A percentile compares a stretch with the other conserved stretches of the same genome.
phyloP scores from a whole-genome alignment of 2,888 invertebrate genomes.

The Muschampia staudingeri region DNA sequence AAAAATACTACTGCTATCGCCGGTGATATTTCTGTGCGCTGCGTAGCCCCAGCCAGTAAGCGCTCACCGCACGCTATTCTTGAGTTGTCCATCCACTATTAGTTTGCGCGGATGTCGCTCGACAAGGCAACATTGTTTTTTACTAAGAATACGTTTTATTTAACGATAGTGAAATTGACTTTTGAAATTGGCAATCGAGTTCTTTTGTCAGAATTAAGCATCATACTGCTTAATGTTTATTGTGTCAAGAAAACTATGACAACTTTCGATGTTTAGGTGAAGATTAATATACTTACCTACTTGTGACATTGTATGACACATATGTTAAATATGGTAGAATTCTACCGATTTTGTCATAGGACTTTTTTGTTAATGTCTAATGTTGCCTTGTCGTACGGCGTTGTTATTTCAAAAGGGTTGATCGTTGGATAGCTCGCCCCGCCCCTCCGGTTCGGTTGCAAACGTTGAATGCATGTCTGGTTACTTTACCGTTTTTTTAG shows the following conservation, averaged over 20 bases:
- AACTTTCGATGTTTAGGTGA: no score
- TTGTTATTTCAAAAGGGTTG: constrained; percentile 91
- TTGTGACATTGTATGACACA: no score
- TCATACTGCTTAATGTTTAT: no score
- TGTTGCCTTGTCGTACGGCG: constrained; percentile 79
- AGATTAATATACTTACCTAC: no score
- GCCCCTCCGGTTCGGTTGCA: constrained; percentile 82
- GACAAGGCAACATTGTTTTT: constrained; percentile 70
- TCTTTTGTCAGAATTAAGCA: not conserved
- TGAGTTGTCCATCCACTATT: constrained; percentile 77
- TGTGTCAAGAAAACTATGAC: no score
- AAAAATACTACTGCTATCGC: constrained; percentile 94
- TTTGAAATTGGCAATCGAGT: not conserved
- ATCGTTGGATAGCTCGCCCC: constrained; percentile 85
- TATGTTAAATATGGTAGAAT: no score
- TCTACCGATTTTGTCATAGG: not conserved
- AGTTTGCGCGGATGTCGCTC: constrained; percentile 72
- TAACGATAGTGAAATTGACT: not conserved
- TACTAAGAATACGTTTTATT: not conserved
- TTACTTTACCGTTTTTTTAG: constrained; percentile 67
- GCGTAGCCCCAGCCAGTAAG: constrained; percentile 90
- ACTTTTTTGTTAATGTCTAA: not conserved
- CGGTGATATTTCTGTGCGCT: constrained; percentile 95
- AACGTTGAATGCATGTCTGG: constrained; percentile 85
- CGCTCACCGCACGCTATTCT: constrained; percentile 84